A percentile compares a stretch with the other conserved stretches of the same genome.
These are phyloP conservation scores for Mormyrus proboscirostris DNA, from an alignment of 2,797 vertebrate species.

Conservation along the genomic window DNA sequence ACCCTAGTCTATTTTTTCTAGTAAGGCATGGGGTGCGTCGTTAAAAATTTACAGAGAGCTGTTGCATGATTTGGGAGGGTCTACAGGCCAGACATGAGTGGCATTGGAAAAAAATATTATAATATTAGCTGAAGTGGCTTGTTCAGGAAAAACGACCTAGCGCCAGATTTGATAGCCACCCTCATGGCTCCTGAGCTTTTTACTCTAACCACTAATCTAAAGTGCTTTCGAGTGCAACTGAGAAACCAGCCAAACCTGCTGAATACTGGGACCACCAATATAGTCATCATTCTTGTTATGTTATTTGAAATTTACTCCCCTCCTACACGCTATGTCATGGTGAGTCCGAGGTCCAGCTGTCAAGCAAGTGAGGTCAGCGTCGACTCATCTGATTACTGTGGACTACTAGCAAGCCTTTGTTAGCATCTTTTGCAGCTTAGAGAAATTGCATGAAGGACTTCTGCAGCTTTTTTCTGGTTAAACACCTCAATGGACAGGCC, in stretches of 20 bases:
- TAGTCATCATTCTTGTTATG: conserved; percentile 50
- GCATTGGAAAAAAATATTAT: conserved; percentile 40
- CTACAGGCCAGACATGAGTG: conserved; percentile 52
- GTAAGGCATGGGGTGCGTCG: conserved; percentile 55
- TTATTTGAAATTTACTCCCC: conserved; percentile 47
- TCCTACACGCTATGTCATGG: conserved; percentile 55
- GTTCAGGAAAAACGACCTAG: conserved; percentile 29
- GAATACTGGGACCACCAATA: conserved; percentile 56
- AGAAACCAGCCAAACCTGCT: conserved; percentile 48
- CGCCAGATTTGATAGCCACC: conserved; percentile 40
- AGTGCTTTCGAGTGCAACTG: conserved; percentile 38
- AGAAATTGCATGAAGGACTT: conserved; percentile 11
- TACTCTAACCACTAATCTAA: conserved; percentile 53
- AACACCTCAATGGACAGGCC: neutral
- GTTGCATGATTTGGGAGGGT: conserved; percentile 57
- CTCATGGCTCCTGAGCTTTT: conserved; percentile 47
- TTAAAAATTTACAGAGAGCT: conserved; percentile 63
- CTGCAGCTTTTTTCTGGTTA: neutral
- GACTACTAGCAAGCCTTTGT: neutral
- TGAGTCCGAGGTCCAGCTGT: conserved; percentile 47
- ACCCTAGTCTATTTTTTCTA: conserved; percentile 51
- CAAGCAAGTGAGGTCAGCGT: conserved; percentile 48
- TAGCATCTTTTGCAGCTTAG: conserved; percentile 7
- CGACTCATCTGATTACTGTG: conserved; percentile 32
- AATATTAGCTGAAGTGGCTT: neutral